Conservation (phyloP, 2,888 invertebrate species). For the Archips xylosteana region DNA sequence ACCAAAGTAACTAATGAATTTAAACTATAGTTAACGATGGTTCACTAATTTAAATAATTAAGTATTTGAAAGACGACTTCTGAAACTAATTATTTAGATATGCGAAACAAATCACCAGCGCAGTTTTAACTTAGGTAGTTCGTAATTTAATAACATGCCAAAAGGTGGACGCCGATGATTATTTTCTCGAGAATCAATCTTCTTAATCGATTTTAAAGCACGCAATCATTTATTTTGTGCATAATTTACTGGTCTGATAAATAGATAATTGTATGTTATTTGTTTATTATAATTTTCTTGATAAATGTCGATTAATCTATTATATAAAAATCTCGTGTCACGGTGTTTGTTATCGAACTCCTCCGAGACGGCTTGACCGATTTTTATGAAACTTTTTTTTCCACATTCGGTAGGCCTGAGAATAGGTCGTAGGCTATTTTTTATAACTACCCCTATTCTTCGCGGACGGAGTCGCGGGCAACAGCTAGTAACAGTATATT, state of each 20-base stretch:
- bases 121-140: neutral
- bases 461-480: too few relatives aligned
- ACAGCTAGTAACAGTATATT: too few relatives aligned
- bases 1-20: constrained; percentile 1
- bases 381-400: too few relatives aligned
- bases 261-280: neutral
- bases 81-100: constrained; percentile 17
- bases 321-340: too few relatives aligned
- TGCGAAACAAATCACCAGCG: constrained; percentile 13
- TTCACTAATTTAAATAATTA: constrained; percentile 11
- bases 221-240: neutral
- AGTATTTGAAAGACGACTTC: constrained; percentile 14
- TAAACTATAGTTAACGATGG: neutral
- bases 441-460: too few relatives aligned
- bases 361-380: too few relatives aligned
- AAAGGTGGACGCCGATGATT: neutral
- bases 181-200: constrained; percentile 12
- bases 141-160: constrained; percentile 2
- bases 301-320: neutral
- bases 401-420: too few relatives aligned
- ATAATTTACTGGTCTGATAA: neutral
- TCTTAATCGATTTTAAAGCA: constrained; percentile 25
- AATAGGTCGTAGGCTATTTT: too few relatives aligned
- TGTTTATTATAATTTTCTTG: neutral
- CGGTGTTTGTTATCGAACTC: too few relatives aligned